Percentiles rank a stretch among this genome's conserved stretches.
Conservation (phyloP, 2,113 vertebrate genomes). For the Rhabdomys dilectus region DNA sequence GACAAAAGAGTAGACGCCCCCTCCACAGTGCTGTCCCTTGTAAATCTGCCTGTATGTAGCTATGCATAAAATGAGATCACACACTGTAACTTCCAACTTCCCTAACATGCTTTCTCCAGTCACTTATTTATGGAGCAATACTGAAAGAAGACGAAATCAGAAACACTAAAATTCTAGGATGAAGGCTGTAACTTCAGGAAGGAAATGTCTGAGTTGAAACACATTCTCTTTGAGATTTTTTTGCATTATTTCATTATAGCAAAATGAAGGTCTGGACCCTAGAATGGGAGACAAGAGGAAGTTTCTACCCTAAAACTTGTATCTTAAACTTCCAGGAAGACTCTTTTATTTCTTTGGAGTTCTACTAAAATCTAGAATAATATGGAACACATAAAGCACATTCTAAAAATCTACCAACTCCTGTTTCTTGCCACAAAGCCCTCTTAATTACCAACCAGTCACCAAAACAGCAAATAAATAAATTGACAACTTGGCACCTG, state of each 20-base stretch:
- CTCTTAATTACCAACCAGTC: background rate
- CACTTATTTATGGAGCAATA: background rate
- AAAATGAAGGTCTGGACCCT: background rate
- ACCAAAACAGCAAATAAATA: background rate
- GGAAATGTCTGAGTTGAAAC: background rate
- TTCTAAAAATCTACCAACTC: background rate
- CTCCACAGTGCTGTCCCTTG: background rate
- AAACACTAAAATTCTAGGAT: slow-evolving; percentile 36
- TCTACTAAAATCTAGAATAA: background rate
- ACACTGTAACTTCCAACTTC: background rate
- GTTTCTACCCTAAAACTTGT: background rate
- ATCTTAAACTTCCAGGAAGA: background rate
- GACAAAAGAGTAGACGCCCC: background rate
- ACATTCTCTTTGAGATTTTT: background rate
- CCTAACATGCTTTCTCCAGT: background rate
- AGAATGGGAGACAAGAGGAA: background rate
- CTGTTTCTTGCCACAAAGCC: background rate
- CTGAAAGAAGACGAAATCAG: slow-evolving; percentile 14
- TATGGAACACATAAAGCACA: background rate
- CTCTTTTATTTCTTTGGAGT: background rate
- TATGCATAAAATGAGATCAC: background rate
- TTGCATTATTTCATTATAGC: background rate
- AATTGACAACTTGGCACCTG: background rate
- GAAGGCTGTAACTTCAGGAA: background rate
- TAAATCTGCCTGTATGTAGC: background rate